Base-by-base conservation (phyloP, 1,140 invertebrate genomes). In the Pseudomyrmex dendroicus region DNA sequence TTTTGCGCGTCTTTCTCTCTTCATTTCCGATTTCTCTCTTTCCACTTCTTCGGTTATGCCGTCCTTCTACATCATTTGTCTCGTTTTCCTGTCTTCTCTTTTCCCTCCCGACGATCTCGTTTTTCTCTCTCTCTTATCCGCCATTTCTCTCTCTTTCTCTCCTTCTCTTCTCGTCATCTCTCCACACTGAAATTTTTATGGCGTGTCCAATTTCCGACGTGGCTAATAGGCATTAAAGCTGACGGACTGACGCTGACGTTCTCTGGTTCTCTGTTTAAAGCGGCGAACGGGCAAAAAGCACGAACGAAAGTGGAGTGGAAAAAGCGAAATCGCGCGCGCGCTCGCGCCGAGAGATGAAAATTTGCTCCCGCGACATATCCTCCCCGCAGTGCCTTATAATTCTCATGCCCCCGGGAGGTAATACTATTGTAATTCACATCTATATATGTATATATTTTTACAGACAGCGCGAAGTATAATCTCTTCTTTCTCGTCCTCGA, bases 151-250 rank as follows among this genome's bases (percentile, higher is more conserved):
- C 59, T 61, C 52, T 52, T 2, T 15, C 59, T 61, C 46, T 82
- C 0, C 35, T 72, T 82, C 70, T 68, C 66, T 80, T 76, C 67
- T 88, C 73, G 83, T 88, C 86, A 87, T 88, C 74, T 76, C 83
- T 85, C 72, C 67, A 82, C 63, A 82, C 59, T 89, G 87, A 89
- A 89, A 89, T 88, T 89, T 89, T 89, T 89, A 89, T 85, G 87
- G 86, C 84, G 87, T 70, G 86, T 88, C 87, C 86, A 89, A 89
- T 89, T 88, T 89, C 84, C 86, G 86, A 74, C 86, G 73, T 89
- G 48, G 84, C 86, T 86, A 89, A 89, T 89, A 86, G 86, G 86
- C 84, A 88, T 89, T 89, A 89, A 89, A 89, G 84, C 80, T 62
- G 87, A 89, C 87, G 82, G 54, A 52, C 73, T 44, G 78, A 64